Evolutionary conservation across 2,113 vertebrate species (phyloP).

Genomic region (Actenoides lindsayi): DNA sequence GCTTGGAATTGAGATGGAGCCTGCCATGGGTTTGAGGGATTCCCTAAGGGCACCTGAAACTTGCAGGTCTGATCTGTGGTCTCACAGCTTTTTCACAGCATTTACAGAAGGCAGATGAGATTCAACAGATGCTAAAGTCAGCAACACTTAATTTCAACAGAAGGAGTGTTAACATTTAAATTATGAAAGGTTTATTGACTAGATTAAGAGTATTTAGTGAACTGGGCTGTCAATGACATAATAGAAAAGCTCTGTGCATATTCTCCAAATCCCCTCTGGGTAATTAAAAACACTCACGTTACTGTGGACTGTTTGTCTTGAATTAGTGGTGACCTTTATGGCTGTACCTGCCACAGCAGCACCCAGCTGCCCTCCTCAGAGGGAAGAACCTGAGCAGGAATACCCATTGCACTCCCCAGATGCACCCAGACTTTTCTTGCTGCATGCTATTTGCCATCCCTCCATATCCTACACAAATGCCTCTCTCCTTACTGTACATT

Average conservation of each 20-base stretch:
- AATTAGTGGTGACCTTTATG: neutral
- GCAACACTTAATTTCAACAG: slow-evolving; percentile 1
- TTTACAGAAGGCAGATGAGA: neutral
- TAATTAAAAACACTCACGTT: neutral
- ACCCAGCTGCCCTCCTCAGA: neutral
- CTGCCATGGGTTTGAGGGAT: neutral
- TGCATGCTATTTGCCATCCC: neutral
- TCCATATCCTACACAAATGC: too few species aligned
- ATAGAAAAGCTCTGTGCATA: neutral
- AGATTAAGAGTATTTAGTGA: slow-evolving; percentile 38
- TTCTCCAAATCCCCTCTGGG: neutral
- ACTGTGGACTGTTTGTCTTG: neutral
- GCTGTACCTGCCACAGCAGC: neutral
- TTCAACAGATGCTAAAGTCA: neutral
- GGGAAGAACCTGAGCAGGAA: neutral
- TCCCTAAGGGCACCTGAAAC: neutral
- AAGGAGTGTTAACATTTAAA: slow-evolving; percentile 23
- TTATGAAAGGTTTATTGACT: slow-evolving; percentile 33
- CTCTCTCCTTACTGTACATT: neutral
- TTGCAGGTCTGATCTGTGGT: neutral
- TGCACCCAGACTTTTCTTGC: accelerated
- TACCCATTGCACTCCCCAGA: neutral
- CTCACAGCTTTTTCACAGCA: neutral
- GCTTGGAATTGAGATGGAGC: neutral
- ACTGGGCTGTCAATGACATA: neutral